phyloP scores from a whole-genome alignment of 1,140 invertebrate genomes.

The Teleopsis dalmanni region DNA sequence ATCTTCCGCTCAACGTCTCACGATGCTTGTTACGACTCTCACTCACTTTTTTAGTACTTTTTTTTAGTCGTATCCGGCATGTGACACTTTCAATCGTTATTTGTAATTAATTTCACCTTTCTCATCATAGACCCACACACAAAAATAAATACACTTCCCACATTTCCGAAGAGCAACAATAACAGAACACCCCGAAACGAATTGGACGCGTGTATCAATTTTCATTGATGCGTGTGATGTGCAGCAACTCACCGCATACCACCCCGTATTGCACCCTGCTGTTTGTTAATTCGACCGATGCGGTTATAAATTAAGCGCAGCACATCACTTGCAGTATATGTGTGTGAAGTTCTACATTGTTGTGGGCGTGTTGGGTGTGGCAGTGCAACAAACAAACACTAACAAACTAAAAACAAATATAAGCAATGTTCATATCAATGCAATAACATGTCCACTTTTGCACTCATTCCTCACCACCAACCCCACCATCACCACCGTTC shows the following conservation, averaged over 20 bases:
- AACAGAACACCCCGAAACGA: conserved; percentile 4
- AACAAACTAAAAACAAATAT: conserved; percentile 9
- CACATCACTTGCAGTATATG: conserved; percentile 11
- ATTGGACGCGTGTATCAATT: background rate
- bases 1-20: too few relatives aligned
- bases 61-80: conserved; percentile 1
- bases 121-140: background rate
- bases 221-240: background rate
- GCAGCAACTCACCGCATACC: too few relatives aligned
- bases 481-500: too few relatives aligned
- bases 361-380: conserved; percentile 7
- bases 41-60: conserved; percentile 4
- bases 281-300: conserved; percentile 4
- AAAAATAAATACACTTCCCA: background rate
- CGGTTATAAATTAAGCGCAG: conserved; percentile 11
- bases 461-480: too few relatives aligned
- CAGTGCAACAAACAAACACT: background rate
- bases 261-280: too few relatives aligned
- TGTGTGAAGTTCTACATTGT: background rate
- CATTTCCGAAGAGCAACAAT: too few relatives aligned
- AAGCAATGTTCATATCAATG: conserved; percentile 8
- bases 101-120: conserved; percentile 8
- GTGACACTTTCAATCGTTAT: conserved; percentile 4
- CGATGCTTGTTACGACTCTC: too few relatives aligned
- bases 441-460: too few relatives aligned